These are phyloP conservation scores for Scaptomyza montana DNA, from an alignment of 1,140 invertebrate genomes.

Conservation along the genomic window DNA sequence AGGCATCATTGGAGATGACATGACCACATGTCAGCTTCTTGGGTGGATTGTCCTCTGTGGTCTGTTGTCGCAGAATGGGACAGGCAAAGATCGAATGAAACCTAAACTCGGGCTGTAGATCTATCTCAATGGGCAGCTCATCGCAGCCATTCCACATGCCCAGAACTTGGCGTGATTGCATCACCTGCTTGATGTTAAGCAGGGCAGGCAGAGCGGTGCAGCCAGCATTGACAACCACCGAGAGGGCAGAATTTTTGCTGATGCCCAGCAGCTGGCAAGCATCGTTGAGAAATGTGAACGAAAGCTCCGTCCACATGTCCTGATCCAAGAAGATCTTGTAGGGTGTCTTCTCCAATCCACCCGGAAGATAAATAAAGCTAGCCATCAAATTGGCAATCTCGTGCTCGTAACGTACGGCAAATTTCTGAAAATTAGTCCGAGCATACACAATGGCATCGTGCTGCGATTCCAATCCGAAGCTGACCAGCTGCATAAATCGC, in stretches of 20 bases:
- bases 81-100: conserved; percentile 99
- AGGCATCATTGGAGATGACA: conserved; percentile 98
- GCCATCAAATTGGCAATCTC: conserved; percentile 96
- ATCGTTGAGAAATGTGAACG: conserved; percentile 96
- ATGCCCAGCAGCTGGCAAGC: conserved; percentile 95
- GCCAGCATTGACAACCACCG: conserved; percentile 93
- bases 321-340: conserved; percentile 92
- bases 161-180: conserved; percentile 96
- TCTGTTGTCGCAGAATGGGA: conserved; percentile 98
- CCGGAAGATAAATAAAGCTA: conserved; percentile 91
- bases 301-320: conserved; percentile 92
- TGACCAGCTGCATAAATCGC: conserved; percentile 84
- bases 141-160: conserved; percentile 98
- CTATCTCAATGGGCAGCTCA: conserved; percentile 97
- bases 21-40: conserved; percentile 98
- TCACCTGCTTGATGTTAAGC: conserved; percentile 97
- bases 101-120: conserved; percentile 88
- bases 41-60: conserved; percentile 97
- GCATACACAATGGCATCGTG: conserved; percentile 92
- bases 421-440: conserved; percentile 92
- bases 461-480: conserved; percentile 69
- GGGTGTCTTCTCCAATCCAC: conserved; percentile 91
- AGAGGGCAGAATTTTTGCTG: conserved; percentile 90
- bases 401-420: conserved; percentile 92
- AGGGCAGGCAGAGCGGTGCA: conserved; percentile 96